phyloP scores from a whole-genome alignment of 1,140 invertebrate species.

The Ridgeia piscesae region DNA sequence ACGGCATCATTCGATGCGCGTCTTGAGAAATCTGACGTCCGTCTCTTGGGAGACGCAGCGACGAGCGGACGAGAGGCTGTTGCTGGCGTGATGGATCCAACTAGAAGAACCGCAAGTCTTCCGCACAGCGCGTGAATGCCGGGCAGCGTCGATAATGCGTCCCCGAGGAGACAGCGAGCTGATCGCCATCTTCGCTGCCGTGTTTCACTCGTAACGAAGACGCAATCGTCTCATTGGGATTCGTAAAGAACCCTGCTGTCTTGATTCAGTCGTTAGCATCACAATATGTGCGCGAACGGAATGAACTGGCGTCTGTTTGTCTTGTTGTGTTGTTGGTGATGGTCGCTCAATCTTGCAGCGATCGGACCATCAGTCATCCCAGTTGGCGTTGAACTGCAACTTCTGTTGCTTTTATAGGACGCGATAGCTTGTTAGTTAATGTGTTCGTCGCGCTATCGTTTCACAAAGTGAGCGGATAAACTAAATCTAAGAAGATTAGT shows the following conservation, averaged over 20 bases:
- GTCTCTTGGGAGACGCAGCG: neutral
- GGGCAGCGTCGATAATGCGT: neutral
- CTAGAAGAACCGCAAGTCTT: neutral
- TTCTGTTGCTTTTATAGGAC: too few species aligned
- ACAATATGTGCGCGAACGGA: neutral
- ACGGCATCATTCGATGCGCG: neutral
- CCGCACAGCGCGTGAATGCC: neutral
- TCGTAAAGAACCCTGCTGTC: neutral
- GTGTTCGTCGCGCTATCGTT: too few species aligned
- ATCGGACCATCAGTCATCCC: neutral
- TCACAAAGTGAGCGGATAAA: too few species aligned
- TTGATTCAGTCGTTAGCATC: neutral
- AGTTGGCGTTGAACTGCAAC: neutral
- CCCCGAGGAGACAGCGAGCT: neutral
- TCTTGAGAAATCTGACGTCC: neutral
- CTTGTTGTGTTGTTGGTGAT: neutral
- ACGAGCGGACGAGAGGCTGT: neutral
- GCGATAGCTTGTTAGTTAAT: too few species aligned
- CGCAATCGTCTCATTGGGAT: neutral
- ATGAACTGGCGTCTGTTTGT: neutral
- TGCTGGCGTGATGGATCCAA: neutral
- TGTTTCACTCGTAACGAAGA: neutral
- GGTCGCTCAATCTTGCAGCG: neutral
- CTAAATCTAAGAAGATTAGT: too few species aligned
- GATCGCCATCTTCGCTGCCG: neutral